Conservation (phyloP, 2,888 invertebrate species). For the Cyaniris semiargus region DNA sequence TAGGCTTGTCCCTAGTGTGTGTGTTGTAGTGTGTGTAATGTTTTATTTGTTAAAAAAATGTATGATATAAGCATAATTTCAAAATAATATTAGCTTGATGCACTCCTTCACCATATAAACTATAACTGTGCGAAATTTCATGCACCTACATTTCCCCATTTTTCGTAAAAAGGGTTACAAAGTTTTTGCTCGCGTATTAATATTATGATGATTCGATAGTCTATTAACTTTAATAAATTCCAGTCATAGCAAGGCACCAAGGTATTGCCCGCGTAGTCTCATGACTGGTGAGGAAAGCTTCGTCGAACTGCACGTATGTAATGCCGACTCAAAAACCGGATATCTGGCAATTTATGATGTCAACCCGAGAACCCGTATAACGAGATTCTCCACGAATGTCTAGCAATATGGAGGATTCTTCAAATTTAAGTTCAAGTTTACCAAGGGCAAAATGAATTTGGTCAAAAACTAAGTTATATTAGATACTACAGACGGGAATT, state of each 20-base stretch:
- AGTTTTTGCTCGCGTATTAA: too few relatives aligned
- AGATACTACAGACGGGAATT: too few relatives aligned
- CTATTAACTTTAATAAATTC: not conserved
- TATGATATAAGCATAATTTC: too few relatives aligned
- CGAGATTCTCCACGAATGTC: constrained; percentile 34
- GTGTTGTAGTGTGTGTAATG: too few relatives aligned
- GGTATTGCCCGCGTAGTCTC: not conserved
- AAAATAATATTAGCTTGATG: too few relatives aligned
- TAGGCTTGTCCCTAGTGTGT: too few relatives aligned
- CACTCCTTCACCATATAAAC: too few relatives aligned
- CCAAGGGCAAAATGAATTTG: constrained; percentile 10
- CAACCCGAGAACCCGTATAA: constrained; percentile 36
- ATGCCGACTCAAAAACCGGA: constrained; percentile 38
- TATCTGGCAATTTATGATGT: constrained; percentile 42
- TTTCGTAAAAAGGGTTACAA: too few relatives aligned
- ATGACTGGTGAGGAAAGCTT: not conserved
- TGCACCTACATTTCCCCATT: too few relatives aligned
- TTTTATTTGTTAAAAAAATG: too few relatives aligned
- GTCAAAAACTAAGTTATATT: not conserved
- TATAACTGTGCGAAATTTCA: too few relatives aligned
- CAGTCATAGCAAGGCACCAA: not conserved
- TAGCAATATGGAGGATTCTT: constrained; percentile 30
- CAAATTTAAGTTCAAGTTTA: constrained; percentile 29
- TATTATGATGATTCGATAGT: not conserved
- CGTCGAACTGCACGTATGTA: constrained; percentile 1